Percentiles rank a stretch among this genome's conserved stretches.
phyloP scores from a whole-genome alignment of 2,113 vertebrate genomes.

The Scalopus aquaticus region DNA sequence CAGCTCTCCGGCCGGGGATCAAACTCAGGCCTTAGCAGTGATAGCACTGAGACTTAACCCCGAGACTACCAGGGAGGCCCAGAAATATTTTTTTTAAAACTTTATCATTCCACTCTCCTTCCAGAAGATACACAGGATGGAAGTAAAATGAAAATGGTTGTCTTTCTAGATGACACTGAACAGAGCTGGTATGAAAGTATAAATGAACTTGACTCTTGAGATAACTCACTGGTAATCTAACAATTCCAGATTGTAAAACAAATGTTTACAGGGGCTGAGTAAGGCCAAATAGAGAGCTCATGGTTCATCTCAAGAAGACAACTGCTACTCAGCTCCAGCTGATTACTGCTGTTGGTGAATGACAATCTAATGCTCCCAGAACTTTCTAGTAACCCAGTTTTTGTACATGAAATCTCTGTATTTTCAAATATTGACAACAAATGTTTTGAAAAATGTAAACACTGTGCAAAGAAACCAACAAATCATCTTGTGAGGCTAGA shows the following conservation, averaged over 20 bases:
- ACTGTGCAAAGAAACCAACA: neutral
- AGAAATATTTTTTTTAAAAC: neutral
- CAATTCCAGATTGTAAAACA: neutral
- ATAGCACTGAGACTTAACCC: no score
- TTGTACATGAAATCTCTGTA: constrained; percentile 29
- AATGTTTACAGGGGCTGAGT: neutral
- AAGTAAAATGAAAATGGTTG: neutral
- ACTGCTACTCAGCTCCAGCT: neutral
- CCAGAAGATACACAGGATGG: neutral
- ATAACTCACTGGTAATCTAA: neutral
- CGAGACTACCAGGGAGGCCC: no score
- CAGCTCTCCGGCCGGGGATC: no score
- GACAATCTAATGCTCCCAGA: neutral
- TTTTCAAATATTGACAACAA: constrained; percentile 30
- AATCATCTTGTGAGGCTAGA: neutral
- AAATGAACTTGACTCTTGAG: neutral
- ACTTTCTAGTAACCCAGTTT: neutral
- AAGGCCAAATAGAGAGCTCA: neutral
- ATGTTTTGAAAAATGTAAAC: neutral
- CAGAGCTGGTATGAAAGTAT: neutral
- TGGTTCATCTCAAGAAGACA: neutral
- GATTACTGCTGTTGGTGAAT: neutral
- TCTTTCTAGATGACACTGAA: neutral
- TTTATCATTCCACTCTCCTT: constrained; percentile 17
- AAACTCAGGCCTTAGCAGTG: no score